phyloP scores from a whole-genome alignment of 1,140 invertebrate genomes.

The Calephelis virginiensis region DNA sequence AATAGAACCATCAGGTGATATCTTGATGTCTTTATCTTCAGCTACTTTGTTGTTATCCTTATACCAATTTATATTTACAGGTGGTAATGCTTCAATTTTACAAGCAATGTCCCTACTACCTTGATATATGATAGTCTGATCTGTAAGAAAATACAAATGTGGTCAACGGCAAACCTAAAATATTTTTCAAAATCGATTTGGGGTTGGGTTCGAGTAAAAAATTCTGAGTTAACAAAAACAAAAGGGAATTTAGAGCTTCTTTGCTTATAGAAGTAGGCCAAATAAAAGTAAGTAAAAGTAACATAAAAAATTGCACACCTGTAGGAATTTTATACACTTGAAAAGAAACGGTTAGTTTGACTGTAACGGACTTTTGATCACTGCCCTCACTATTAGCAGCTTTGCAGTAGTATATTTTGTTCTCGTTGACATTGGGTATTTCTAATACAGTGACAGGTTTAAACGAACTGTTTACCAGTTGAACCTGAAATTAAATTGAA shows the following conservation, averaged over 20 bases:
- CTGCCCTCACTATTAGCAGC: slow-evolving; percentile 26
- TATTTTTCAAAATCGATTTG: too few species aligned
- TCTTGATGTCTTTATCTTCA: slow-evolving; percentile 22
- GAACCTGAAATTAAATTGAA: slow-evolving; percentile 26
- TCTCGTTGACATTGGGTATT: slow-evolving; percentile 32
- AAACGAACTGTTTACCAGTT: slow-evolving; percentile 31
- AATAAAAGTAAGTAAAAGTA: too few species aligned
- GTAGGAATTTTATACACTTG: too few species aligned
- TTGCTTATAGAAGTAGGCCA: too few species aligned
- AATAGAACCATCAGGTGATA: slow-evolving; percentile 30
- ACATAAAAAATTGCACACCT: too few species aligned
- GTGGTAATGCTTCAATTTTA: slow-evolving; percentile 35
- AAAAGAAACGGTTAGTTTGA: background rate
- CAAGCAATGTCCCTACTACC: slow-evolving; percentile 30
- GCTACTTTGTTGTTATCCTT: slow-evolving; percentile 25
- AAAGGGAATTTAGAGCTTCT: too few species aligned
- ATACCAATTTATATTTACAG: slow-evolving; percentile 35
- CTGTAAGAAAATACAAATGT: slow-evolving; percentile 25
- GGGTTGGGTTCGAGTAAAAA: too few species aligned
- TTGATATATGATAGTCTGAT: slow-evolving; percentile 29
- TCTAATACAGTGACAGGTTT: slow-evolving; percentile 35
- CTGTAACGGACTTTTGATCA: background rate
- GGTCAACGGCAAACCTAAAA: too few species aligned
- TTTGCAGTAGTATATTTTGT: slow-evolving; percentile 38
- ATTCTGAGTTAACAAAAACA: too few species aligned